Percentiles rank a stretch among this genome's conserved stretches.
phyloP scores from a whole-genome alignment of 2,113 vertebrate species.

The Amphiprion ocellaris region DNA sequence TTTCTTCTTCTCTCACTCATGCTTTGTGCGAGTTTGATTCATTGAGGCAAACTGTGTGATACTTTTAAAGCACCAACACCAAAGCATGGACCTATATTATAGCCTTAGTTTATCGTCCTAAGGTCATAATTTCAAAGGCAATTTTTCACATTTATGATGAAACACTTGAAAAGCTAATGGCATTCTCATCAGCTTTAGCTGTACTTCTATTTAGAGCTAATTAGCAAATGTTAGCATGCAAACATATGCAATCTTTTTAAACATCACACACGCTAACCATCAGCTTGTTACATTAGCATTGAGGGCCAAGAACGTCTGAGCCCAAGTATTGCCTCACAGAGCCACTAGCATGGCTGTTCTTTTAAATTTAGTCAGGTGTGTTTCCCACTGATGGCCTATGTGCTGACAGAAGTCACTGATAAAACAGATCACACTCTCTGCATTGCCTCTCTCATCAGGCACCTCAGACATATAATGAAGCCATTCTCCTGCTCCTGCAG shows the following conservation, averaged over 20 bases:
- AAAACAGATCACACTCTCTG: slow-evolving; percentile 48
- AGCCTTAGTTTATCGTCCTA: neutral
- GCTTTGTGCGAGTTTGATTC: neutral
- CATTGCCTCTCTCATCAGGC: slow-evolving; percentile 57
- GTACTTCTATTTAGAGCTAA: neutral
- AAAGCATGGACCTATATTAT: neutral
- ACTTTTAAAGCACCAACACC: neutral
- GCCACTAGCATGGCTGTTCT: neutral
- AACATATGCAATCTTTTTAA: too few relatives aligned
- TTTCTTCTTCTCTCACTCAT: neutral
- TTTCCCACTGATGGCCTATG: slow-evolving; percentile 9
- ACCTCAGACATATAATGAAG: slow-evolving; percentile 75
- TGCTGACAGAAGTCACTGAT: slow-evolving; percentile 38
- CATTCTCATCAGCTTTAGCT: neutral
- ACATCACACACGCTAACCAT: neutral
- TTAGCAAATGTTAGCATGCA: neutral
- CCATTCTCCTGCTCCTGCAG: slow-evolving; percentile 77
- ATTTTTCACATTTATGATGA: neutral
- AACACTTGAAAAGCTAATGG: neutral
- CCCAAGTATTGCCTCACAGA: neutral
- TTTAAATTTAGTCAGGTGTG: slow-evolving; percentile 1
- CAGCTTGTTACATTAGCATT: neutral
- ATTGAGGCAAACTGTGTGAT: neutral
- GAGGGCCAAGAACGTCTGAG: neutral
- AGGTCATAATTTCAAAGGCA: neutral